Percentiles rank a stretch among this genome's conserved stretches.
These are phyloP conservation scores for Atopsyche davidsoni DNA, from an alignment of 1,140 invertebrate genomes.

Conservation along the genomic window DNA sequence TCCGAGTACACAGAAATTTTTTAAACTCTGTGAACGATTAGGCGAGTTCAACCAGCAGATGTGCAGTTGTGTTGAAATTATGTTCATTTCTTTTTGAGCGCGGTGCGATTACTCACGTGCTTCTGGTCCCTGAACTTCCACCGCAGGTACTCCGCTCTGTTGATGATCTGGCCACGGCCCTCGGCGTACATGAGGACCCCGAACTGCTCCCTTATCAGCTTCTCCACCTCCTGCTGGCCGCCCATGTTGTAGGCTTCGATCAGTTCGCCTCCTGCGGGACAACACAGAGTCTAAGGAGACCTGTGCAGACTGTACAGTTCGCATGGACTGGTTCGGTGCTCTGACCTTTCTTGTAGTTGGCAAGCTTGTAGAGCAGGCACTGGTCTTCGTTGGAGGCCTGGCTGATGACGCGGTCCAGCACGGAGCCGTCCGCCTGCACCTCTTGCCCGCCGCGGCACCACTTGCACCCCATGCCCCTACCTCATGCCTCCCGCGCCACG, in stretches of 20 bases:
- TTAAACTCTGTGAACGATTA: too few species aligned
- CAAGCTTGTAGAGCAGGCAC: constrained; percentile 77
- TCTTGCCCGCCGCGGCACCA: constrained; percentile 41
- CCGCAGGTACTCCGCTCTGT: constrained; percentile 81
- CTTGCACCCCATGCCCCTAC: constrained; percentile 37
- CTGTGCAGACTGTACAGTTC: background rate
- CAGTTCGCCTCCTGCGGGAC: constrained; percentile 61
- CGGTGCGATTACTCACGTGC: constrained; percentile 53
- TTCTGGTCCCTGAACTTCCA: constrained; percentile 90
- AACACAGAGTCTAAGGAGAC: constrained; percentile 22
- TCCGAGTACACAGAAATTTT: too few species aligned
- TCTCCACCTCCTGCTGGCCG: constrained; percentile 74
- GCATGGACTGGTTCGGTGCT: background rate
- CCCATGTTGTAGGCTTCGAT: constrained; percentile 79
- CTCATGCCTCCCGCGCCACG: background rate
- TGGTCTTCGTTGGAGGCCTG: constrained; percentile 78
- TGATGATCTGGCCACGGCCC: constrained; percentile 81
- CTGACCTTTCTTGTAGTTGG: constrained; percentile 80
- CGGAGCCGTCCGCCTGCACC: constrained; percentile 60
- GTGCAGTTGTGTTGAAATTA: too few species aligned
- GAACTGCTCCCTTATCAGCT: constrained; percentile 82
- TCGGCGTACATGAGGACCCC: constrained; percentile 83
- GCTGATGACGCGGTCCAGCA: constrained; percentile 80
- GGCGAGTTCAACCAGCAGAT: too few species aligned
- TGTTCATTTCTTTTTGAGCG: too few species aligned